Conservation (phyloP, 2,888 invertebrate species). For the Hydrotaea cyrtoneurina region DNA sequence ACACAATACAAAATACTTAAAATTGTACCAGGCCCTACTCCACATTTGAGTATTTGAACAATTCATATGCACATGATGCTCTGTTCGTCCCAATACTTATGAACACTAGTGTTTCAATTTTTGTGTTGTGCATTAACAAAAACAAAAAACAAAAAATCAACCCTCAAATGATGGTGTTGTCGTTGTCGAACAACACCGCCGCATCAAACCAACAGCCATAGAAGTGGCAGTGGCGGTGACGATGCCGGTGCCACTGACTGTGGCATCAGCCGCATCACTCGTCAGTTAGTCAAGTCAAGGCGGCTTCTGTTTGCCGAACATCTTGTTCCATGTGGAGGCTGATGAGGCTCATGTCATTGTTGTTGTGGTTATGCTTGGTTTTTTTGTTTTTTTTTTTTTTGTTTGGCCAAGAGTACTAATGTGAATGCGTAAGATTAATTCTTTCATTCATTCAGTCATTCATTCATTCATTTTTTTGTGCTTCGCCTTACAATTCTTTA, state of each 20-base stretch:
- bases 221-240: slow-evolving; percentile 7
- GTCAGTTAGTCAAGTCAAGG: not conserved
- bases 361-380: slow-evolving; percentile 8
- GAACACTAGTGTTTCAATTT: slow-evolving; percentile 32
- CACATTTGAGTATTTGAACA: slow-evolving; percentile 31
- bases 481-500: too few species aligned
- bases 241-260: not conserved
- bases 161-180: slow-evolving; percentile 32
- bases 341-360: slow-evolving; percentile 21
- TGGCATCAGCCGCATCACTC: not conserved
- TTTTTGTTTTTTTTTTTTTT: not conserved
- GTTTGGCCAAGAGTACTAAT: slow-evolving; percentile 53
- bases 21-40: slow-evolving; percentile 27
- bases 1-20: slow-evolving; percentile 21
- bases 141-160: slow-evolving; percentile 3
- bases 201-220: slow-evolving; percentile 3
- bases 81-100: not conserved
- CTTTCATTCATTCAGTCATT: slow-evolving; percentile 53
- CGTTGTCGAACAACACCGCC: slow-evolving; percentile 8
- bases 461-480: slow-evolving; percentile 20
- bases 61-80: slow-evolving; percentile 23
- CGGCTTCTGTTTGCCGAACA: not conserved
- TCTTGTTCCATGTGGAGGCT: not conserved
- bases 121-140: not conserved
- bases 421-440: slow-evolving; percentile 66